Conservation (phyloP, 2,113 vertebrate genomes). For the Eubucco bourcierii region DNA sequence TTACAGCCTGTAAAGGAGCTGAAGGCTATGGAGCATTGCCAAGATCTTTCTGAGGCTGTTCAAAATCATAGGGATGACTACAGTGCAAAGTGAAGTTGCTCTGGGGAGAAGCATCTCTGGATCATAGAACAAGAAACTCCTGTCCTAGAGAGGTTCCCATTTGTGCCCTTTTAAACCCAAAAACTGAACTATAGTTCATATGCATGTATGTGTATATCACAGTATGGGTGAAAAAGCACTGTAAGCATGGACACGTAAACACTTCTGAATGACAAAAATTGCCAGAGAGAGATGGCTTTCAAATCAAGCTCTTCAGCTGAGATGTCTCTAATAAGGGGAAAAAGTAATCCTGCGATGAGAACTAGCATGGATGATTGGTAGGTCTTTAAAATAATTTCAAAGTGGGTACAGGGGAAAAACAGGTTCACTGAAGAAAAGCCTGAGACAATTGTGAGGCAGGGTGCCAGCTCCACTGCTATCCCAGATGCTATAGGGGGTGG, state of each 20-base stretch:
- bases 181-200: neutral
- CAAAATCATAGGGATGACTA: neutral
- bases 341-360: no score
- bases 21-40: neutral
- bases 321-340: neutral
- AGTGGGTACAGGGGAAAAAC: no score
- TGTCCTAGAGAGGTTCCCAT: neutral
- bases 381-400: no score
- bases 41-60: neutral
- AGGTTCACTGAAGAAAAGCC: no score
- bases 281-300: neutral
- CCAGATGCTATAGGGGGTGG: no score
- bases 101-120: neutral
- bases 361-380: no score
- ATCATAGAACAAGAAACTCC: neutral
- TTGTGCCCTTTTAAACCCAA: neutral
- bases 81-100: neutral
- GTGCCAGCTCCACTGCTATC: no score
- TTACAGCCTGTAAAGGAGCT: neutral
- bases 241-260: neutral
- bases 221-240: neutral
- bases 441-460: no score
- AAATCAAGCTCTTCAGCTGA: conserved; percentile 14
- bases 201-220: neutral
- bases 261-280: neutral